A percentile compares a stretch with the other conserved stretches of the same genome.
phyloP scores from a whole-genome alignment of 2,113 vertebrate genomes.

The Lynx canadensis region DNA sequence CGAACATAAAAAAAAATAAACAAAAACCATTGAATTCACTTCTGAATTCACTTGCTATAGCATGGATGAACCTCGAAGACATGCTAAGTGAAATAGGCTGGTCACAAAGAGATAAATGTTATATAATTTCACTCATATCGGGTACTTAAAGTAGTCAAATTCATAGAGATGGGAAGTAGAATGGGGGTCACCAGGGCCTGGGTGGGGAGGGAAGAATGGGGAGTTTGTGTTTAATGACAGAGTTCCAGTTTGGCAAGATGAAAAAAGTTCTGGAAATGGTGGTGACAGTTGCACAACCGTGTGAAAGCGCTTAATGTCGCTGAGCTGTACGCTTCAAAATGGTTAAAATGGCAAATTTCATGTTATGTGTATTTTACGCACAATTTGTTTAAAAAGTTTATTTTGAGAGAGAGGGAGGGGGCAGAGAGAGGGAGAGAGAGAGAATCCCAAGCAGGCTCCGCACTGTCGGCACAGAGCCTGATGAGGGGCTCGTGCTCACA shows the following conservation, averaged over 20 bases:
- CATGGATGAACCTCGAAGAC: background rate
- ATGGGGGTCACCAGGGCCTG: background rate
- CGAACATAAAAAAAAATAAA: background rate
- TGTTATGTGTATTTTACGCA: background rate
- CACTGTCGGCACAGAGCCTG: too few relatives aligned
- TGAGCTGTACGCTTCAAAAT: background rate
- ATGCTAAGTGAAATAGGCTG: background rate
- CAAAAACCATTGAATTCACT: background rate
- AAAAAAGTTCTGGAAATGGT: background rate
- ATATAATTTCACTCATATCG: background rate
- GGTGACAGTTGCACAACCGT: background rate
- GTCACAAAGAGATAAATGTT: background rate
- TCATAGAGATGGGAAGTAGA: background rate
- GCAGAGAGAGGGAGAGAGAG: too few relatives aligned
- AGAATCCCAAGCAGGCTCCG: too few relatives aligned
- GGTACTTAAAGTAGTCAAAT: background rate
- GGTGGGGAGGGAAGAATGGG: background rate
- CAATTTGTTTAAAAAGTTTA: background rate
- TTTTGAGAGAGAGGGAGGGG: too few relatives aligned
- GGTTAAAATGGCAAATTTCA: background rate
- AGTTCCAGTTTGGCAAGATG: constrained; percentile 25
- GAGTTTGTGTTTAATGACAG: background rate
- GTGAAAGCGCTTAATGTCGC: background rate
- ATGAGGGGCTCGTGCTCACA: too few relatives aligned
- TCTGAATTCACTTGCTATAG: background rate